These are phyloP conservation scores for Lasius platythorax DNA, from an alignment of 2,888 invertebrate genomes.

Conservation along the genomic window DNA sequence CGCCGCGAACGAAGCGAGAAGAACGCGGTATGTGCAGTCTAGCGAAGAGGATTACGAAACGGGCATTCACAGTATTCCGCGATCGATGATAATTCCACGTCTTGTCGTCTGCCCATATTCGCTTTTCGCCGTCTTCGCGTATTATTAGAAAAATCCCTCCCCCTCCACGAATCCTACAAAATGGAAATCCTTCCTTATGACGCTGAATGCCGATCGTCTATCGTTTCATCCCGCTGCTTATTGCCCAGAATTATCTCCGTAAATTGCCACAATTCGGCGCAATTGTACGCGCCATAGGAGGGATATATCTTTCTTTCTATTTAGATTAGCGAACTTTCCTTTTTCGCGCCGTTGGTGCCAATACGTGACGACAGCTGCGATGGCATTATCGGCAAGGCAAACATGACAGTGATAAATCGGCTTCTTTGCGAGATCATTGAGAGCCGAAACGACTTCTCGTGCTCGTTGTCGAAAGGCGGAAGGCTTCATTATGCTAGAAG, in stretches of 20 bases:
- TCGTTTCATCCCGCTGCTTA: conserved; percentile 57
- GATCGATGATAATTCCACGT: conserved; percentile 63
- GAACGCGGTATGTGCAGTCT: conserved; percentile 9
- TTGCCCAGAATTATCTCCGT: conserved; percentile 59
- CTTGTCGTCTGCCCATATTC: conserved; percentile 55
- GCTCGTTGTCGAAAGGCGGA: conserved; percentile 37
- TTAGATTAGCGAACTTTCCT: conserved; percentile 42
- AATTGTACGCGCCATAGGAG: conserved; percentile 30
- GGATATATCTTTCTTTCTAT: conserved; percentile 28
- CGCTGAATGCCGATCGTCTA: conserved; percentile 37
- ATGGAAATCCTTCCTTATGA: not conserved
- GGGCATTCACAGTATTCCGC: conserved; percentile 53
- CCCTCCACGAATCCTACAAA: not conserved
- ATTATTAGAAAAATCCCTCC: conserved; percentile 36
- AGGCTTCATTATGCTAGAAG: conserved; percentile 42
- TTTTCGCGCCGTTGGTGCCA: conserved; percentile 22
- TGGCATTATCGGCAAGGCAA: conserved; percentile 40
- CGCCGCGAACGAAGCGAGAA: not conserved
- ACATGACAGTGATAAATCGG: conserved; percentile 50
- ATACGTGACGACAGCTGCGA: conserved; percentile 22
- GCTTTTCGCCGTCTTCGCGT: conserved; percentile 62
- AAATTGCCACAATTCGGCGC: conserved; percentile 53
- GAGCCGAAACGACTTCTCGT: conserved; percentile 4
- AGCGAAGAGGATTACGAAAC: conserved; percentile 59
- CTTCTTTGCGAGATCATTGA: conserved; percentile 28